phyloP scores from a whole-genome alignment of 1,140 invertebrate genomes.

The Colletes gigas region DNA sequence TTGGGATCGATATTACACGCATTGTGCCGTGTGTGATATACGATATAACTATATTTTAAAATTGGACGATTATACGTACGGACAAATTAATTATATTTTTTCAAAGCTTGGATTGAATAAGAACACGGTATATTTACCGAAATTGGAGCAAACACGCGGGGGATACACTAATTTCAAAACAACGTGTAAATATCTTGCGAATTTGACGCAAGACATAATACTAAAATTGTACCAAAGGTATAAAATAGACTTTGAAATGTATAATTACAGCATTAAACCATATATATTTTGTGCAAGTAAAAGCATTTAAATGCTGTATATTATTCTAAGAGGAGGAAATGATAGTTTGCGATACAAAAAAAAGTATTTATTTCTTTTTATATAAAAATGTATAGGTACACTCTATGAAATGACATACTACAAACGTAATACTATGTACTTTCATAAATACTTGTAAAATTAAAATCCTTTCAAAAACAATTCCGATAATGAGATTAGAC shows the following conservation, averaged over 20 bases:
- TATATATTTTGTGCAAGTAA: conserved; percentile 69
- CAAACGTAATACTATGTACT: conserved; percentile 11
- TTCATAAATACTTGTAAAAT: conserved; percentile 31
- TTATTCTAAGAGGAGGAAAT: conserved; percentile 16
- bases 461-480: conserved; percentile 19
- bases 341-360: conserved; percentile 9
- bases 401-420: conserved; percentile 19
- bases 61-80: conserved; percentile 71
- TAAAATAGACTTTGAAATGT: conserved; percentile 78
- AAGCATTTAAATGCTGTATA: conserved; percentile 13
- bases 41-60: conserved; percentile 75
- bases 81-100: conserved; percentile 70
- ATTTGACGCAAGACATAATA: conserved; percentile 66
- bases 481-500: not conserved
- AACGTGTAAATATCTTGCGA: conserved; percentile 76
- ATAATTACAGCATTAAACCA: conserved; percentile 70
- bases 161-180: conserved; percentile 68
- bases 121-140: conserved; percentile 61
- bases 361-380: conserved; percentile 48
- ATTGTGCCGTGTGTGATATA: conserved; percentile 75
- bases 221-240: conserved; percentile 73
- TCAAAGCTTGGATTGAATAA: conserved; percentile 65
- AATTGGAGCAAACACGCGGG: conserved; percentile 62
- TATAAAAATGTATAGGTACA: conserved; percentile 41
- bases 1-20: conserved; percentile 75